Evolutionary conservation across 2,888 invertebrate genomes (phyloP).

Genomic region (Blastobasis lacticolella): DNA sequence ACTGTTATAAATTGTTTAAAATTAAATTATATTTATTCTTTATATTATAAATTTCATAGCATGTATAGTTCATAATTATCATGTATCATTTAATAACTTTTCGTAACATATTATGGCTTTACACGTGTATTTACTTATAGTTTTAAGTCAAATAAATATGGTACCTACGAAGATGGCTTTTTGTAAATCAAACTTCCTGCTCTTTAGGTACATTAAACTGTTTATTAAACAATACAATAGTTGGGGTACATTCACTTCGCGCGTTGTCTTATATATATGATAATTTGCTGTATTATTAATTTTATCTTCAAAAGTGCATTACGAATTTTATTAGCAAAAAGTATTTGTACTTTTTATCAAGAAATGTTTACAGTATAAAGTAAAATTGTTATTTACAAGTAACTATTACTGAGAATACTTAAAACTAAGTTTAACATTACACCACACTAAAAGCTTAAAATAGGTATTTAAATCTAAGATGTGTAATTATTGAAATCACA

Average conservation of each 20-base stretch:
- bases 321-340: too few species aligned
- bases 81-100: constrained; percentile 22
- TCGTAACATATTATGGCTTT: constrained; percentile 39
- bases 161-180: constrained; percentile 35
- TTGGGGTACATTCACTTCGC: constrained; percentile 1
- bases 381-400: too few species aligned
- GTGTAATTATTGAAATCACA: too few species aligned
- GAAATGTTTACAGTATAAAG: too few species aligned
- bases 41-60: not conserved
- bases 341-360: too few species aligned
- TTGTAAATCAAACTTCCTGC: constrained; percentile 1
- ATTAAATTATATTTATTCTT: not conserved
- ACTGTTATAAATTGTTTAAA: too few species aligned
- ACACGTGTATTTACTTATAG: constrained; percentile 59
- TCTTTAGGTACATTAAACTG: not conserved
- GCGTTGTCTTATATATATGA: not conserved
- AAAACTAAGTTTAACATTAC: too few species aligned
- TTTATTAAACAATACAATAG: constrained; percentile 7
- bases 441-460: too few species aligned
- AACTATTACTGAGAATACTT: too few species aligned
- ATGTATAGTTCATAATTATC: constrained; percentile 3
- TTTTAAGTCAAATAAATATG: constrained; percentile 57
- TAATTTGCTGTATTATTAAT: not conserved
- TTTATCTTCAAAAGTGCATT: too few species aligned
- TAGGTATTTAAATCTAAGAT: too few species aligned